Evolutionary conservation across 2,797 vertebrate species (phyloP).

Genomic region (Serranus cabrilla): DNA sequence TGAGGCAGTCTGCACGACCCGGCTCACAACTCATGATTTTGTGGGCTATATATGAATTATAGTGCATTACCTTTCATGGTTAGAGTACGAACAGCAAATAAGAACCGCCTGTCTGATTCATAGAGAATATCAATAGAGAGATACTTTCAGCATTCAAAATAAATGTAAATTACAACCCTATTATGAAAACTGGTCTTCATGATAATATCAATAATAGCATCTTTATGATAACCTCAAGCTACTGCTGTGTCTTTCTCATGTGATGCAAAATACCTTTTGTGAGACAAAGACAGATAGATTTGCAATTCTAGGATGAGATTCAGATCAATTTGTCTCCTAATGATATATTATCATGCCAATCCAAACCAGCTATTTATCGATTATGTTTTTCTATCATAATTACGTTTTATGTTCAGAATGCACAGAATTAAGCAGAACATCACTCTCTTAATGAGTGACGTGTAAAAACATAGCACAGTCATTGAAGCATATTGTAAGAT

Average conservation of each 20-base stretch:
- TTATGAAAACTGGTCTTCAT: conserved; percentile 67
- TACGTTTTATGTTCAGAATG: not conserved
- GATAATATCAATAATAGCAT: conserved; percentile 74
- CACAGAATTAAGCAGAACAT: not conserved
- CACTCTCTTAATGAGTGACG: not conserved
- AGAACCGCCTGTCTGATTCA: conserved; percentile 4
- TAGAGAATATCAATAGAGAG: conserved; percentile 32
- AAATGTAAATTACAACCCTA: conserved; percentile 69
- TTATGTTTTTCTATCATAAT: not conserved
- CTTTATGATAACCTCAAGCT: conserved; percentile 68
- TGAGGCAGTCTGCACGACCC: too few relatives aligned
- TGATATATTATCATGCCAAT: not conserved
- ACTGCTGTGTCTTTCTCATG: conserved; percentile 57
- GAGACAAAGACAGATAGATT: not conserved
- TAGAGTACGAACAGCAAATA: too few relatives aligned
- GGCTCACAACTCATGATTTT: too few relatives aligned
- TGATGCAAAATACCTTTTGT: not conserved
- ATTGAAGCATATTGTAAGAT: not conserved
- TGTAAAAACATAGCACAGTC: conserved; percentile 3
- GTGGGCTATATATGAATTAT: too few relatives aligned
- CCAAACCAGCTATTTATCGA: not conserved
- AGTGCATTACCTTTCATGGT: too few relatives aligned
- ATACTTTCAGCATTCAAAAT: conserved; percentile 67
- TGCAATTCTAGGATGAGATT: not conserved
- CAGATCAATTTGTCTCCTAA: not conserved